Evolutionary conservation across 2,888 invertebrate species (phyloP).

Genomic region (Pyrgus malvae): DNA sequence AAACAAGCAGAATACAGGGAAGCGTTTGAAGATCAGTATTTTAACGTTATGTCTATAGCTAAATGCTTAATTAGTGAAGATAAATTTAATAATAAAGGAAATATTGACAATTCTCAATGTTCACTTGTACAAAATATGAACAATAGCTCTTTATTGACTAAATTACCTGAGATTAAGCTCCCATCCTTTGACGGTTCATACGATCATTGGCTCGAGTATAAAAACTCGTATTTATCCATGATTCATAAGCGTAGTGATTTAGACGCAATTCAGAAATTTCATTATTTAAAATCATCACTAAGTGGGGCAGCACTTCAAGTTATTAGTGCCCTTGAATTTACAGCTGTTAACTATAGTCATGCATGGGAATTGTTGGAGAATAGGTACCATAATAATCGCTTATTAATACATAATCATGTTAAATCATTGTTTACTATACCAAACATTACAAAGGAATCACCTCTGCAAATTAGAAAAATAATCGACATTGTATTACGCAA

Average conservation of each 20-base stretch:
- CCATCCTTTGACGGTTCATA: conserved; percentile 11
- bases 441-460: conserved; percentile 6
- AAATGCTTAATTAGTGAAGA: not conserved
- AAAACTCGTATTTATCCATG: conserved; percentile 28
- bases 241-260: conserved; percentile 30
- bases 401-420: conserved; percentile 22
- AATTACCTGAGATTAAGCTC: not conserved
- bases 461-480: conserved; percentile 10
- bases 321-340: conserved; percentile 25
- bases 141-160: not conserved
- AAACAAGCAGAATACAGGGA: not conserved
- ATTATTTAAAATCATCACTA: conserved; percentile 10
- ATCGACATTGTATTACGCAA: conserved; percentile 18
- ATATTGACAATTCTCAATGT: not conserved
- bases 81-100: conserved; percentile 8
- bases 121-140: no score
- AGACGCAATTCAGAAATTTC: conserved; percentile 27
- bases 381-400: conserved; percentile 13
- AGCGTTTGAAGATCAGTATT: not conserved
- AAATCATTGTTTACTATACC: conserved; percentile 13
- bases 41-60: not conserved
- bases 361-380: conserved; percentile 22
- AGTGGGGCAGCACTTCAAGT: conserved; percentile 22
- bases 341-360: conserved; percentile 18
- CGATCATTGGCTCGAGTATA: conserved; percentile 26